Base-by-base conservation (phyloP, 2,113 vertebrate species). In the Labrus mixtus region DNA sequence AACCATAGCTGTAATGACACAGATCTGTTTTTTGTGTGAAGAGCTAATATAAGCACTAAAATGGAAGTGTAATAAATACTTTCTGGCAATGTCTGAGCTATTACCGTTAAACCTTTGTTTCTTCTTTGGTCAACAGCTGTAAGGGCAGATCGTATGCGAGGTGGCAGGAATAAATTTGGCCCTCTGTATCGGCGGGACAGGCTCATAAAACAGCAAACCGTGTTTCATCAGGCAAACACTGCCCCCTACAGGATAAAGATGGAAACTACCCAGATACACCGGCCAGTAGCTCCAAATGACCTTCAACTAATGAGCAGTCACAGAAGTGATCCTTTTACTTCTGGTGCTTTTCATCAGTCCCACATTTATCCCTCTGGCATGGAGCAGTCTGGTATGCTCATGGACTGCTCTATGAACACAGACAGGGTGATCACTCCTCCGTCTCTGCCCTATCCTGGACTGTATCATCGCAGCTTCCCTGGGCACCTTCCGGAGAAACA, bases 101-200 rank as follows among this genome's bases (percentile, higher is more conserved):
- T 9, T 17, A n/a, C 74, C 2, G 4, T 60, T 37, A 80, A 76
- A 39, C 1, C n/a, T 82, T 43, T 73, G 15, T 76, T 59, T 74
- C 37, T 3, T 83, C 12, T 73, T 70, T 17, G 70, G 22, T 84
- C 48, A 51, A 82, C 91, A 95, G 95, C 95, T 37, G 93, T 95
- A 20, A 92, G 95, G 70, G 92, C 93, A 6, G 93, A 95, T 83
- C 91, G 95, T 15, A 95, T 95, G 94, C 89, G 95, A 82, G 95
- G 95, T 16, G 95, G 95, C 10, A 88, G 95, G 79, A 95, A 95
- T 86, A 95, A 95, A 81, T 95, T 95, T 82, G 94, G 95, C 20
- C 94, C 94, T 43, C 61, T 95, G 13, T 95, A 95, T 67, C 88
- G 93, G 13, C 78, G 86, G 50, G 93, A 95, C 92, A 89, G 93